Evolutionary conservation across 2,888 invertebrate species (phyloP).

Genomic region (Hemaris fuciformis): DNA sequence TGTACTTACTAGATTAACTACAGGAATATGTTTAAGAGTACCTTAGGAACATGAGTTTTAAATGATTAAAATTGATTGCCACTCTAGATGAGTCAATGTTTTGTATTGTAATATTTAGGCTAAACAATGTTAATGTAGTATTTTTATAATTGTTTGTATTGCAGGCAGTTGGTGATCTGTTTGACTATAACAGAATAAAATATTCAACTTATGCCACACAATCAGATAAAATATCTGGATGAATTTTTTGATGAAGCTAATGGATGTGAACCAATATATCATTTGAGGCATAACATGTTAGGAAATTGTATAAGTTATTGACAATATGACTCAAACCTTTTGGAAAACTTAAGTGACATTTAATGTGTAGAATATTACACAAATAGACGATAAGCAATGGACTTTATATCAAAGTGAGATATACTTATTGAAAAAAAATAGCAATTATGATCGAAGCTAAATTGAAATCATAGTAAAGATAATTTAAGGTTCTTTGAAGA

Average conservation of each 20-base stretch:
- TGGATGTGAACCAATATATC: conserved; percentile 29
- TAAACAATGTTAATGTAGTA: conserved; percentile 17
- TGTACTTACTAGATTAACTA: not conserved
- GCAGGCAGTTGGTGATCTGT: conserved; percentile 80
- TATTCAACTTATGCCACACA: conserved; percentile 59
- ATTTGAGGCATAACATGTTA: conserved; percentile 4
- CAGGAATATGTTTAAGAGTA: not conserved
- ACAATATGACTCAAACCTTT: conserved; percentile 9
- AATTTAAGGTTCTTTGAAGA: not conserved
- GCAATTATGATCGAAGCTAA: conserved; percentile 1
- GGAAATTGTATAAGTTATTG: conserved; percentile 10
- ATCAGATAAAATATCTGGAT: conserved; percentile 59
- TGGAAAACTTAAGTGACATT: not conserved
- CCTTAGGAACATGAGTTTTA: not conserved
- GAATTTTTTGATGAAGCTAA: conserved; percentile 53
- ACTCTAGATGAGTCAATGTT: not conserved
- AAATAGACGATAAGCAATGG: not conserved
- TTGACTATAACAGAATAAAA: conserved; percentile 66
- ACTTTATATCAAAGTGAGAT: conserved; percentile 8
- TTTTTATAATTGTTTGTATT: conserved; percentile 71
- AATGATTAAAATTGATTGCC: not conserved
- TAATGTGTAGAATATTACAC: not conserved
- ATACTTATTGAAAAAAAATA: not conserved
- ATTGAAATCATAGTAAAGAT: not conserved
- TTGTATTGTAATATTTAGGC: not conserved